phyloP scores from a whole-genome alignment of 2,113 vertebrate species.

The Serinus canaria region DNA sequence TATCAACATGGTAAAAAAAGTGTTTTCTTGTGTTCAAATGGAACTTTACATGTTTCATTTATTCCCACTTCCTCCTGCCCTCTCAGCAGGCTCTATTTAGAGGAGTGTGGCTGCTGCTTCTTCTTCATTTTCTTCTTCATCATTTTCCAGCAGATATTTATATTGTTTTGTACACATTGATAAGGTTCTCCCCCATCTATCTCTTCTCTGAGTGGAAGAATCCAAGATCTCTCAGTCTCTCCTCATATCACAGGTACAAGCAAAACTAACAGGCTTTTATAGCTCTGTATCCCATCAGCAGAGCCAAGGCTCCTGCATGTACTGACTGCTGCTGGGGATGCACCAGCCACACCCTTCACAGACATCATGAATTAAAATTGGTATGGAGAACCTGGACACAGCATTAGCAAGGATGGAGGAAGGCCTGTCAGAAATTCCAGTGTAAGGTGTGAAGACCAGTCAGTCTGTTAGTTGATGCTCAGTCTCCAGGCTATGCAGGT shows the following conservation, averaged over 20 bases:
- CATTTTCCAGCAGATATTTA: not conserved
- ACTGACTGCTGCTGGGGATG: not conserved
- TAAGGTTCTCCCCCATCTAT: not conserved
- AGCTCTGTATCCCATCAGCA: not conserved
- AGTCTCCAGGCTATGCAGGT: not conserved
- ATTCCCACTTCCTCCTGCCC: not conserved
- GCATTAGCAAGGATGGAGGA: not conserved
- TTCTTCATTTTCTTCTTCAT: not conserved
- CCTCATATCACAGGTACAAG: not conserved
- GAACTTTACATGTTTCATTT: not conserved
- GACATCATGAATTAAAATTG: not conserved
- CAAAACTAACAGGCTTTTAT: not conserved
- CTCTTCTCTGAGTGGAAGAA: not conserved
- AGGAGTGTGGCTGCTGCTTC: not conserved
- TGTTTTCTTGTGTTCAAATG: not conserved
- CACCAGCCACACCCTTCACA: not conserved
- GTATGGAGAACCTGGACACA: not conserved
- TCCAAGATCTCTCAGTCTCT: not conserved
- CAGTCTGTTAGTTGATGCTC: not conserved
- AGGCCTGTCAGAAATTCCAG: not conserved
- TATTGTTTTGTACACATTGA: not conserved
- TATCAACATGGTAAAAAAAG: not conserved
- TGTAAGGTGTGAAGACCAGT: not conserved
- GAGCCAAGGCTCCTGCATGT: not conserved
- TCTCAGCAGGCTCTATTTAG: not conserved